These are phyloP conservation scores for Atopsyche davidsoni DNA, from an alignment of 1,140 invertebrate species.

Conservation along the genomic window DNA sequence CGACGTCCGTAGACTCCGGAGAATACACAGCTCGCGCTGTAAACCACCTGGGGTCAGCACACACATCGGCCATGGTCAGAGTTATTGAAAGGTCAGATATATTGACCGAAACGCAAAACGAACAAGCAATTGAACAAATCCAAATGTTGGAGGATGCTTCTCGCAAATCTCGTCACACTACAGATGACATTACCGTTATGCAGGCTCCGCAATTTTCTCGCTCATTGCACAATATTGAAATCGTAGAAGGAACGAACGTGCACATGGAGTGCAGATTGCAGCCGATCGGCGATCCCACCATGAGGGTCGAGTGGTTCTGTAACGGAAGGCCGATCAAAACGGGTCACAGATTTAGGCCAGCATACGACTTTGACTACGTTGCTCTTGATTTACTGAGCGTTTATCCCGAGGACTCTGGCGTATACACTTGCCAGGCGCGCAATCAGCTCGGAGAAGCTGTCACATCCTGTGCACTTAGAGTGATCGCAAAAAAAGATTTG, in stretches of 20 bases:
- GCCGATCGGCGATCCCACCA: conserved; percentile 89
- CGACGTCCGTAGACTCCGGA: conserved; percentile 83
- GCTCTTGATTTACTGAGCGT: conserved; percentile 92
- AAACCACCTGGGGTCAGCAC: conserved; percentile 86
- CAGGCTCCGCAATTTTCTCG: conserved; percentile 83
- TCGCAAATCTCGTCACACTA: conserved; percentile 59
- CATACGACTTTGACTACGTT: conserved; percentile 97
- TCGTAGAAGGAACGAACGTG: conserved; percentile 85
- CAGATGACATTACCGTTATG: conserved; percentile 72
- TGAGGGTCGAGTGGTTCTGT: conserved; percentile 96
- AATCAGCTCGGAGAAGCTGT: conserved; percentile 93
- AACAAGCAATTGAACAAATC: conserved; percentile 90
- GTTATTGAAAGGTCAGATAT: conserved; percentile 80
- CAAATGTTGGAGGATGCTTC: conserved; percentile 88
- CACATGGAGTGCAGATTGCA: conserved; percentile 89
- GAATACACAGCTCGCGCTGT: conserved; percentile 87
- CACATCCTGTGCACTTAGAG: conserved; percentile 80
- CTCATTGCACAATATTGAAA: conserved; percentile 84
- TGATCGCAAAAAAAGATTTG: conserved; percentile 83
- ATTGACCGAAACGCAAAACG: conserved; percentile 90
- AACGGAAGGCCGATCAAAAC: conserved; percentile 84
- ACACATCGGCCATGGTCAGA: conserved; percentile 83
- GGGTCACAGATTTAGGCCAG: conserved; percentile 90
- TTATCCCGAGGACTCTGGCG: conserved; percentile 94
- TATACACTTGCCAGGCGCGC: conserved; percentile 88